Evolutionary conservation across 2,113 vertebrate genomes (phyloP), one percentile per base, ranked within the genome.

Genomic region (Odobenus rosmarus): DNA sequence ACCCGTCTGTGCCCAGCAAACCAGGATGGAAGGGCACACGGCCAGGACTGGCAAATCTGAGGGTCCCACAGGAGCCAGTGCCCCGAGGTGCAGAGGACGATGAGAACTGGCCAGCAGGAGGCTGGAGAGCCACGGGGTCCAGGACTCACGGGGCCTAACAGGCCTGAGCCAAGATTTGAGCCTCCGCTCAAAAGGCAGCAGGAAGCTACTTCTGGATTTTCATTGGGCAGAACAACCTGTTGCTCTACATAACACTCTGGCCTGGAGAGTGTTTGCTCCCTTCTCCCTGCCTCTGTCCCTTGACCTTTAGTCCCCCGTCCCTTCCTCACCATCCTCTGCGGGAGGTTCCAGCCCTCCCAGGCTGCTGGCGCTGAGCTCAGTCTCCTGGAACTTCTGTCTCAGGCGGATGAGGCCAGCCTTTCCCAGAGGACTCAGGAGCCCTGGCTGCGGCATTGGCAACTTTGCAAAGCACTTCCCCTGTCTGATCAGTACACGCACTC

Each of bases 11-110:
- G 26, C 28, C 4, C 1, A 28, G 55, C 31, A 59, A 90, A 76
- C 26, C 0, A 0, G 13, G 9, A 11, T 36, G 42, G 76, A 87
- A 16, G 2, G 10, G 24, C 12, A 0, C 1, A 0, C 5, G 31
- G 26, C 7, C 83, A 46, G 15, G 36, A 10, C 36, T 46, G 39
- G 9, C 59, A 89, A 55, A 51, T 59, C 23, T 51, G 42, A 62
- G 62, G 18, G 16, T 21, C 28, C 0, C 0, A 49, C 6, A 46
- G 64, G 36, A 72, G 36, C 55, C 8, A 0, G 31, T 23, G 5
- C 0, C 80, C 28, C 7, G 49, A 7, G 19, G 13, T 36, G 5
- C 33, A 79, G 49, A 74, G 33, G 67, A 51, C 0, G 4, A 39
- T 5, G 53, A 46, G n/a, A 83, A 36, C 4, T 7, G 4, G 12